These are phyloP conservation scores for Tenthredo distinguenda DNA, from an alignment of 2,888 invertebrate genomes.

Conservation along the genomic window DNA sequence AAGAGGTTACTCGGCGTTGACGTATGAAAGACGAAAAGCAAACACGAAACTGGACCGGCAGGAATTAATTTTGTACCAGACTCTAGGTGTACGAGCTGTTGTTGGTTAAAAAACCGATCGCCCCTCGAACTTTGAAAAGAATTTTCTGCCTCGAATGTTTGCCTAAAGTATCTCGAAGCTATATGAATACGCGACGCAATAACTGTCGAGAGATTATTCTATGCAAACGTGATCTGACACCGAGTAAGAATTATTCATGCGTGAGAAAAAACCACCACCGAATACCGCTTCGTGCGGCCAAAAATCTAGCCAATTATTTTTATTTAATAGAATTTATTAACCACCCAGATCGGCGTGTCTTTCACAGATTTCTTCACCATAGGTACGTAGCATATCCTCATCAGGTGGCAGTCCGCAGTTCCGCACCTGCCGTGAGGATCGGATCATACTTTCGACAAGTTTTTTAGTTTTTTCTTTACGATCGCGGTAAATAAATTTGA, in stretches of 20 bases:
- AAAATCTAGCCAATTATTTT: neutral
- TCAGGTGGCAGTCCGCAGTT: neutral
- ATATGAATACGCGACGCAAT: neutral
- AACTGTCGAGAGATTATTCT: neutral
- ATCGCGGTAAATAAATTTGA: neutral
- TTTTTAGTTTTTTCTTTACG: neutral
- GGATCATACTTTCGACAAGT: neutral
- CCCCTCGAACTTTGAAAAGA: slow-evolving; percentile 40
- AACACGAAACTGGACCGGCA: slow-evolving; percentile 39
- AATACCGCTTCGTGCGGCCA: neutral
- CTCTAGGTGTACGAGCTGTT: neutral
- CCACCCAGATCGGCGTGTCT: neutral
- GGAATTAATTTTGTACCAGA: neutral
- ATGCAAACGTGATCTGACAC: neutral
- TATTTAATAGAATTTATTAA: neutral
- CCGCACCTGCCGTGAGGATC: neutral
- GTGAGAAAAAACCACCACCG: neutral
- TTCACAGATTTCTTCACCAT: neutral
- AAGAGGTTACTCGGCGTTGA: slow-evolving; percentile 24
- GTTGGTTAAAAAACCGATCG: slow-evolving; percentile 25
- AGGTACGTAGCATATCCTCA: neutral
- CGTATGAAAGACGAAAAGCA: slow-evolving; percentile 40
- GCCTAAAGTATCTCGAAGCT: slow-evolving; percentile 63
- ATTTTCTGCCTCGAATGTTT: slow-evolving; percentile 64
- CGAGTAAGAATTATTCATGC: slow-evolving; percentile 5